Evolutionary conservation across 2,888 invertebrate species (phyloP).

Genomic region (Tillus elongatus): DNA sequence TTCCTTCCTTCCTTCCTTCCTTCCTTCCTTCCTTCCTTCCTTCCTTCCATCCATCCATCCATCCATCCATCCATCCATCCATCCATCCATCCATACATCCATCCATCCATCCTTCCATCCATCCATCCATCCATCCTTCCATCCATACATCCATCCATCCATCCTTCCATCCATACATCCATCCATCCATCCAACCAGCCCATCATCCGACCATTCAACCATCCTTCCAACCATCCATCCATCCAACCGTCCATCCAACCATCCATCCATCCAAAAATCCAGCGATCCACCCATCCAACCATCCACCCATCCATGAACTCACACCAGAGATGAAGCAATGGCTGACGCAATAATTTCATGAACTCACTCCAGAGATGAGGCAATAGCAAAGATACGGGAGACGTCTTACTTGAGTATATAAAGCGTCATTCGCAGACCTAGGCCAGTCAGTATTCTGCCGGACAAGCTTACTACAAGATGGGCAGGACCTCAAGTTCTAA

Average conservation of each 20-base stretch:
- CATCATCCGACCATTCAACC: slow-evolving; percentile 5
- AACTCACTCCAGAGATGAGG: no score
- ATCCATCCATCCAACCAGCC: slow-evolving; percentile 7
- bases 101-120: slow-evolving; percentile 8
- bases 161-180: slow-evolving; percentile 8
- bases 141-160: slow-evolving; percentile 8
- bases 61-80: slow-evolving; percentile 8
- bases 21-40: slow-evolving; percentile 6
- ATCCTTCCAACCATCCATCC: slow-evolving; percentile 8
- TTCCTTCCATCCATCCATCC: slow-evolving; percentile 8
- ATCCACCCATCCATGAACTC: no score
- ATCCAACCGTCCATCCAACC: slow-evolving; percentile 7
- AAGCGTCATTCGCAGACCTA: no score
- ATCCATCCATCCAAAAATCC: slow-evolving; percentile 6
- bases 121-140: slow-evolving; percentile 8
- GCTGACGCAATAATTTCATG: no score
- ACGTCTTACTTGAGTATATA: no score
- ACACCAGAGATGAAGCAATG: no score
- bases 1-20: slow-evolving; percentile 6
- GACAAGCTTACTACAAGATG: no score
- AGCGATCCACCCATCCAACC: no score
- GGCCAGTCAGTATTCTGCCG: no score
- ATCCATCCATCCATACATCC: no score
- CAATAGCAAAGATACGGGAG: no score
- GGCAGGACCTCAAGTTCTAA: no score